A percentile compares a stretch with the other conserved stretches of the same genome.
Conservation (phyloP, 2,113 vertebrate species). For the Oncorhynchus mykiss region DNA sequence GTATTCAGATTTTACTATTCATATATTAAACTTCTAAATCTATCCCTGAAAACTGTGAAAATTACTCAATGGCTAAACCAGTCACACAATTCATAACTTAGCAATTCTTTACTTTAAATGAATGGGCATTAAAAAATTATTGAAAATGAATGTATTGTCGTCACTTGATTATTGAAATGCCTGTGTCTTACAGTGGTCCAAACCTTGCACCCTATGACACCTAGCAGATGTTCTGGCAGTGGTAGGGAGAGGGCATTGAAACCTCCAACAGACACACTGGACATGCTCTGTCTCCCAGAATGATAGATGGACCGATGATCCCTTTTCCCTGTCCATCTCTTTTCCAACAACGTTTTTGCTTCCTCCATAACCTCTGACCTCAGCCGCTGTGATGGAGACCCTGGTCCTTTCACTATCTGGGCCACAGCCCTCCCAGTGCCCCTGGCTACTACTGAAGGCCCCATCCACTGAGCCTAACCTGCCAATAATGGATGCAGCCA, state of each 20-base stretch:
- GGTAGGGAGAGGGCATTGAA: neutral
- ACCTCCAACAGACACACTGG: neutral
- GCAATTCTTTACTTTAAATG: no score
- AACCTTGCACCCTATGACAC: neutral
- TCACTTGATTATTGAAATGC: no score
- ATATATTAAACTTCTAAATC: no score
- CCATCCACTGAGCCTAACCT: neutral
- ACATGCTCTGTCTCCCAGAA: neutral
- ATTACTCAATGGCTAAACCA: no score
- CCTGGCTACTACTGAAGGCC: neutral
- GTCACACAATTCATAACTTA: no score
- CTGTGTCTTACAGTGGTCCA: neutral
- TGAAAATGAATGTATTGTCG: no score
- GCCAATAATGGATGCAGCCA: neutral
- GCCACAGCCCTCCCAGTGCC: no score
- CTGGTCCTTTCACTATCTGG: neutral
- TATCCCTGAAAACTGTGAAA: no score
- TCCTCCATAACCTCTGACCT: neutral
- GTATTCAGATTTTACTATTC: no score
- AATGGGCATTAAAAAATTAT: no score
- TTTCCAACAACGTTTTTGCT: conserved; percentile 34
- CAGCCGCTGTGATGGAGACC: neutral
- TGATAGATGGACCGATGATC: conserved; percentile 9
- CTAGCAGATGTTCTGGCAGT: conserved; percentile 3
- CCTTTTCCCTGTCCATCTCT: conserved; percentile 25